Evolutionary conservation across 2,888 invertebrate species (phyloP).

Genomic region (Dolomedes plantarius): DNA sequence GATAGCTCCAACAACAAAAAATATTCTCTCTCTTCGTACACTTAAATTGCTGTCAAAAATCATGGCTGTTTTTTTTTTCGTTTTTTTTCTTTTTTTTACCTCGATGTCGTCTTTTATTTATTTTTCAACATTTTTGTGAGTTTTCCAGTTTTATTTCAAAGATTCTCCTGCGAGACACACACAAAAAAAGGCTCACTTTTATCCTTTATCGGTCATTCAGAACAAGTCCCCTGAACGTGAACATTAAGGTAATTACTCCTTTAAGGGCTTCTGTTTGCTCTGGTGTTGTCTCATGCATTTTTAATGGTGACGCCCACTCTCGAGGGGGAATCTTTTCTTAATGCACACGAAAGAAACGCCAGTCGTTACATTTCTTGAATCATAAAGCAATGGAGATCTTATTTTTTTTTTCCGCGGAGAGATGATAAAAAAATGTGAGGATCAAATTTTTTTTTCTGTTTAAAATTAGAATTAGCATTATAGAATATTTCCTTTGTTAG

Average conservation of each 20-base stretch:
- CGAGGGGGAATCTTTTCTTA: background rate
- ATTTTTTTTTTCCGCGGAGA: too few relatives aligned
- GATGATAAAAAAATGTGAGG: too few relatives aligned
- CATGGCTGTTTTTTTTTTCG: background rate
- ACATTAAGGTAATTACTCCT: slow-evolving; percentile 60
- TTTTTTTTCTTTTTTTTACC: background rate
- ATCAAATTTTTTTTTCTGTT: too few relatives aligned
- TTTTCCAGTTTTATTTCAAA: slow-evolving; percentile 5
- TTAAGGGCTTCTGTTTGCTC: slow-evolving; percentile 49
- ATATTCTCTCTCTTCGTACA: background rate
- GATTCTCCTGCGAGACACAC: background rate
- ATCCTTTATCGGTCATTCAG: slow-evolving; percentile 6
- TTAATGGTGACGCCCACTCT: slow-evolving; percentile 31
- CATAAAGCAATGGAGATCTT: background rate
- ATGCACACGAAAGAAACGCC: background rate
- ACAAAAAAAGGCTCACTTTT: background rate
- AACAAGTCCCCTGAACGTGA: slow-evolving; percentile 34
- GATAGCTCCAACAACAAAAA: background rate
- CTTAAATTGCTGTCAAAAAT: slow-evolving; percentile 11
- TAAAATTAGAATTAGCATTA: too few relatives aligned
- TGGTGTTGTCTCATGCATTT: slow-evolving; percentile 52
- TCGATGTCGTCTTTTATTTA: background rate
- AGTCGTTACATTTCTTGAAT: background rate
- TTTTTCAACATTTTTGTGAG: background rate
- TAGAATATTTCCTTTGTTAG: too few relatives aligned